A percentile compares a stretch with the other conserved stretches of the same genome.
Evolutionary conservation across 2,888 invertebrate species (phyloP).

Genomic region (Protodeltote pygarga): DNA sequence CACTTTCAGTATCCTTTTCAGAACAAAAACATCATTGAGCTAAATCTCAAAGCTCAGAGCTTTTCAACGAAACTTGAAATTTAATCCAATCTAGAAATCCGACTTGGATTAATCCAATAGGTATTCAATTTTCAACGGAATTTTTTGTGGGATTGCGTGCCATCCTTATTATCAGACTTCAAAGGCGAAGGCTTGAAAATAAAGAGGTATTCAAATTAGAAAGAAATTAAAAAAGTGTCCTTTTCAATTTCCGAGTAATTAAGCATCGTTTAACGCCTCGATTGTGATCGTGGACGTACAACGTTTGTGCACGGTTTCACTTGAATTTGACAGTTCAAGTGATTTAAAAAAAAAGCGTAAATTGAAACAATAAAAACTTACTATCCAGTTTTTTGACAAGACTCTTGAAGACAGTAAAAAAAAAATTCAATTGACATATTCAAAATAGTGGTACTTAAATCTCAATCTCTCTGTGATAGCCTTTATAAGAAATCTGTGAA

Average conservation of each 20-base stretch:
- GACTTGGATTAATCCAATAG: conserved; percentile 8
- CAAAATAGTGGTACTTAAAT: no score
- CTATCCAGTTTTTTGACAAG: no score
- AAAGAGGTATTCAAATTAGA: conserved; percentile 31
- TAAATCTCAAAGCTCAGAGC: no score
- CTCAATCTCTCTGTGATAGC: no score
- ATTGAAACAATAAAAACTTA: no score
- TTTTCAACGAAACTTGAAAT: conserved; percentile 5
- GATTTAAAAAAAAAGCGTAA: neutral
- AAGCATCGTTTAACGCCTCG: conserved; percentile 38
- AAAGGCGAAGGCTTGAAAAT: conserved; percentile 29
- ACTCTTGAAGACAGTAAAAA: no score
- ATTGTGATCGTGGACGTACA: no score
- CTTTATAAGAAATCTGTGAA: no score
- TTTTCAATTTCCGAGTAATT: conserved; percentile 42
- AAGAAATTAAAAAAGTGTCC: conserved; percentile 37
- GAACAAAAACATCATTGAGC: no score
- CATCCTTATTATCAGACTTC: conserved; percentile 18
- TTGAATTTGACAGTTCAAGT: neutral
- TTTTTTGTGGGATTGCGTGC: conserved; percentile 3
- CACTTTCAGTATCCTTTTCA: no score
- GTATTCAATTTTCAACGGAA: conserved; percentile 3
- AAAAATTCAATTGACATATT: no score
- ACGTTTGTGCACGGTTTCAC: conserved; percentile 4
- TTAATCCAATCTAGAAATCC: conserved; percentile 6